These are phyloP conservation scores for Psix sp. DNA, from an alignment of 1,140 invertebrate genomes.

Conservation along the genomic window DNA sequence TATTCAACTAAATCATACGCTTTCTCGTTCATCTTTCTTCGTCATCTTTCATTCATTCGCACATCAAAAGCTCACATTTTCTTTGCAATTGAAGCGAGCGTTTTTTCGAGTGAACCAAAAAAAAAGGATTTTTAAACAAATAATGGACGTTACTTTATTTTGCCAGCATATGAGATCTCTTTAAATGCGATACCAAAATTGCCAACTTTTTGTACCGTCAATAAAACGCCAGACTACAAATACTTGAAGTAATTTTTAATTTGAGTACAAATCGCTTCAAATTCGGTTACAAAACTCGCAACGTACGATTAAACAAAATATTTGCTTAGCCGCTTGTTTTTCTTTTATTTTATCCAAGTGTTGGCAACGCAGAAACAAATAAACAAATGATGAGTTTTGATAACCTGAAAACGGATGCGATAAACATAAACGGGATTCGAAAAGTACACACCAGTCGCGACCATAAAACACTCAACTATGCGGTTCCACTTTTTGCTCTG, in stretches of 20 bases:
- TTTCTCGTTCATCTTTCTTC: no score
- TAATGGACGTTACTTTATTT: no score
- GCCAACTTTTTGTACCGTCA: not conserved
- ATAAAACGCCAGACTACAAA: conserved; percentile 15
- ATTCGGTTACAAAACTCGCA: conserved; percentile 20
- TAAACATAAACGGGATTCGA: conserved; percentile 17
- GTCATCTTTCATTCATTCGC: no score
- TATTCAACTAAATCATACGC: no score
- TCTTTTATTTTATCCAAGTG: conserved; percentile 20
- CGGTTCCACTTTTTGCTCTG: no score
- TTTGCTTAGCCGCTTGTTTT: conserved; percentile 44
- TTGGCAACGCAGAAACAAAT: conserved; percentile 13
- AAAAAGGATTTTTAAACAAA: no score
- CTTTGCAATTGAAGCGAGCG: no score
- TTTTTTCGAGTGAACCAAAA: no score
- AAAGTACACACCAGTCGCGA: conserved; percentile 3
- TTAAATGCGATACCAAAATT: not conserved
- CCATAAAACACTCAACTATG: not conserved
- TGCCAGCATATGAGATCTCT: no score
- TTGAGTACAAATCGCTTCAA: conserved; percentile 21
- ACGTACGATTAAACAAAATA: conserved; percentile 23
- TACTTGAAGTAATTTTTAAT: conserved; percentile 21
- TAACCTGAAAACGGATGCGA: conserved; percentile 4
- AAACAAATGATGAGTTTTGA: conserved; percentile 4
- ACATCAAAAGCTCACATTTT: no score